These are phyloP conservation scores for Percopsis transmontana DNA, from an alignment of 2,113 vertebrate species.

Conservation along the genomic window DNA sequence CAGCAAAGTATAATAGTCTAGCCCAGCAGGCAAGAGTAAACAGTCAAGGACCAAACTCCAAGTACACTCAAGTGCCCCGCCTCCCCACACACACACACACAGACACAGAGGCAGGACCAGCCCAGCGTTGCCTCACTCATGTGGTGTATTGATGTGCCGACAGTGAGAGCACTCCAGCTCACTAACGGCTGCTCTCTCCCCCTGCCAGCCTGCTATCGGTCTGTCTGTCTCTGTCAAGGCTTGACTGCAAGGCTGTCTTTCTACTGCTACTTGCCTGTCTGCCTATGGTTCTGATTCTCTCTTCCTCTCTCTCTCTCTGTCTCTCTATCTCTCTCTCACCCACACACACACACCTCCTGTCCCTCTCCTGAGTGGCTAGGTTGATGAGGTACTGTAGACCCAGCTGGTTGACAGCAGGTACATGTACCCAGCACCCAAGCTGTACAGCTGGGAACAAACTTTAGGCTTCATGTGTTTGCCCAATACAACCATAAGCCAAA, in stretches of 20 bases:
- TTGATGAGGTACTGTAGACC: slow-evolving; percentile 50
- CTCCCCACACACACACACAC: not conserved
- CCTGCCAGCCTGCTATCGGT: slow-evolving; percentile 29
- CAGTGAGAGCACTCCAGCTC: slow-evolving; percentile 77
- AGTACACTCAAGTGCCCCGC: slow-evolving; percentile 56
- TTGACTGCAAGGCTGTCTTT: not conserved
- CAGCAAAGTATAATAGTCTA: slow-evolving; percentile 26
- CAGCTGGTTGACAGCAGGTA: slow-evolving; percentile 42
- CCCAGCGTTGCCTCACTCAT: slow-evolving; percentile 66
- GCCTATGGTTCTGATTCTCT: slow-evolving; percentile 33
- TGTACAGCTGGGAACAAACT: not conserved
- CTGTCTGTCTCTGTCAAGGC: slow-evolving; percentile 2
- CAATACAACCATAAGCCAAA: too few species aligned
- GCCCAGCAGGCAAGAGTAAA: slow-evolving; percentile 64
- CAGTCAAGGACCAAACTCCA: slow-evolving; percentile 61
- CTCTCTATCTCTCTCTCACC: slow-evolving; percentile 16
- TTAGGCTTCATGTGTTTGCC: too few species aligned
- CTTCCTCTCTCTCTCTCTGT: slow-evolving; percentile 6
- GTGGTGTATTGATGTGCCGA: slow-evolving; percentile 62
- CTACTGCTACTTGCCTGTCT: slow-evolving; percentile 25
- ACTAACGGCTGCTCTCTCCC: slow-evolving; percentile 72
- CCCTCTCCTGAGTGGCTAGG: slow-evolving; percentile 35
- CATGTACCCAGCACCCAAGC: slow-evolving; percentile 12
- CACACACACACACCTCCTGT: slow-evolving; percentile 12
- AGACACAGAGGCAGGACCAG: slow-evolving; percentile 49